These are phyloP conservation scores for Xestobium rufovillosum DNA, from an alignment of 2,888 invertebrate genomes.

Conservation along the genomic window DNA sequence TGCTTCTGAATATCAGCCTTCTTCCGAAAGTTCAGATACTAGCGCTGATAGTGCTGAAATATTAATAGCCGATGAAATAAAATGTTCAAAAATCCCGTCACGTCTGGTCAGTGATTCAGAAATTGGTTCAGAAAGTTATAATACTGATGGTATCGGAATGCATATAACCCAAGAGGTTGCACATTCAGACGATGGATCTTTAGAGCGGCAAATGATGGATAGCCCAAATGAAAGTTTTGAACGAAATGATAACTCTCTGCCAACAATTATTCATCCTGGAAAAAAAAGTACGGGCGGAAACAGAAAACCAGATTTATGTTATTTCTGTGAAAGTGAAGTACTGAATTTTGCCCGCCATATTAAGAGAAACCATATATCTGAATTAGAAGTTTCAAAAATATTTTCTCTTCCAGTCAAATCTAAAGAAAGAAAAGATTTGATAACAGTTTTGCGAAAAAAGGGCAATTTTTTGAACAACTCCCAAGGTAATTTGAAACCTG, in stretches of 20 bases:
- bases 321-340: conserved; percentile 8
- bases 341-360: conserved; percentile 9
- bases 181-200: too few species aligned
- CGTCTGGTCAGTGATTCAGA: too few species aligned
- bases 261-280: not conserved
- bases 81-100: too few species aligned
- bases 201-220: too few species aligned
- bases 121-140: too few species aligned
- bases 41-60: too few species aligned
- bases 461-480: conserved; percentile 10
- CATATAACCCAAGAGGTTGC: too few species aligned
- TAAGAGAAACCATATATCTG: conserved; percentile 6
- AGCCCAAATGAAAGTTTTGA: too few species aligned
- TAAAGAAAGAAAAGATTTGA: conserved; percentile 9
- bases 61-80: too few species aligned
- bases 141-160: too few species aligned
- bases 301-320: conserved; percentile 9
- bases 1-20: too few species aligned
- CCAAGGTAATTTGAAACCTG: not conserved
- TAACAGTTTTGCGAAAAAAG: conserved; percentile 8
- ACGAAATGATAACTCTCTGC: not conserved
- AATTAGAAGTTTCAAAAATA: conserved; percentile 4
- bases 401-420: not conserved
- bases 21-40: too few species aligned
- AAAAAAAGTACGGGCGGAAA: conserved; percentile 2